Base-by-base conservation (phyloP, 2,888 invertebrate species). In the Herminia tarsipennalis region DNA sequence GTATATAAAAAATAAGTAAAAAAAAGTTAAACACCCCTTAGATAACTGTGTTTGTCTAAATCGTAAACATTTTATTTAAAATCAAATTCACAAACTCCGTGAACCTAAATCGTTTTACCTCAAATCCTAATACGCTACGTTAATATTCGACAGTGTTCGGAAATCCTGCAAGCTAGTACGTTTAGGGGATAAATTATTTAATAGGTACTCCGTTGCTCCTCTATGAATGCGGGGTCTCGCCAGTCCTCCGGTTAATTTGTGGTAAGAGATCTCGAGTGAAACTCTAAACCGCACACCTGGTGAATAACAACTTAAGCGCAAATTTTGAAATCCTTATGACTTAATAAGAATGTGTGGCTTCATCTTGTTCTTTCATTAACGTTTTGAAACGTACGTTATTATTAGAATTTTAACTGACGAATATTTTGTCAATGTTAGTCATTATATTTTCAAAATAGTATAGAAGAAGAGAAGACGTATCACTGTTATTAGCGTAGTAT, bases 161-260 rank as follows among this genome's bases (percentile, higher is more conserved):
- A 32, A 32, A 20, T 36, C 36, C 42, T 35, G 20, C 30, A 22
- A 42, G 35, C 24, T 36, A 17, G 30, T 38, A 33, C 21, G 25
- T 12, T 20, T 34, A 28, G 33, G 9, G 20, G 36, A 22, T 58
- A 42, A 62, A 62, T 62, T 42, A 45, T 57, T 43, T 33, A 52
- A 46, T 44, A 43, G 51, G 17, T n/a, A n/a, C n/a, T n/a, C n/a
- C n/a, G n/a, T n/a, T 28, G 36, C 37, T 62, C 10, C 17, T 22
- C 33, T 42, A 52, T 54, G 51, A 62, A 47, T 56, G 47, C 39
- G 46, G 13, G 28, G 37, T 32, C 55, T 48, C 50, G 36, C 39
- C 29, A 32, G 30, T 33, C 28, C 50, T 49, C 34, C 27, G 35
- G 42, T 56, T 49, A 52, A 56, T 58, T 62, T 62, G 47, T 45